A percentile compares a stretch with the other conserved stretches of the same genome.
phyloP scores from a whole-genome alignment of 1,140 invertebrate genomes.

The Antheraea mylitta region DNA sequence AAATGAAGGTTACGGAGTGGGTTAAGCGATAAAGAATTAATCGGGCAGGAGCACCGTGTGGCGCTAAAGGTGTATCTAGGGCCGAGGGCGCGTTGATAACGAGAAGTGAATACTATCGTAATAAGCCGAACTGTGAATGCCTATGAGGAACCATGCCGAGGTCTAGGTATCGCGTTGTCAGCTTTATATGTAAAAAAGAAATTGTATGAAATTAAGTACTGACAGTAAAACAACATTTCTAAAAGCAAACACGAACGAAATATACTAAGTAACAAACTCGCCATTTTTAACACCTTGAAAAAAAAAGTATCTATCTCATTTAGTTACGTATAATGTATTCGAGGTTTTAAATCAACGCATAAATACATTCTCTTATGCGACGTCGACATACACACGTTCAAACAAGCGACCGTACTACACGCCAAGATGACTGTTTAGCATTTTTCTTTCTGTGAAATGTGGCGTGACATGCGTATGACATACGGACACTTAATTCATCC shows the following conservation, averaged over 20 bases:
- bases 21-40: too few relatives aligned
- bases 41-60: too few relatives aligned
- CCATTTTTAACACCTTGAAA: background rate
- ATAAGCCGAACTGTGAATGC: too few relatives aligned
- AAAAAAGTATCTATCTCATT: background rate
- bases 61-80: too few relatives aligned
- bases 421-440: slow-evolving; percentile 11
- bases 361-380: background rate
- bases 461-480: slow-evolving; percentile 1
- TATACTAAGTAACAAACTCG: background rate
- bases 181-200: too few relatives aligned
- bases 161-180: too few relatives aligned
- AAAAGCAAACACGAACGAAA: background rate
- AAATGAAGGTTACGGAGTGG: too few relatives aligned
- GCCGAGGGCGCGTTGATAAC: too few relatives aligned
- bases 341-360: background rate
- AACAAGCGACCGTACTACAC: slow-evolving; percentile 9
- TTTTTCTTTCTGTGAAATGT: slow-evolving; percentile 13
- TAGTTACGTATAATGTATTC: background rate
- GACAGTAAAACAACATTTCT: too few relatives aligned
- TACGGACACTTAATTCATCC: background rate
- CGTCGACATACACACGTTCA: background rate
- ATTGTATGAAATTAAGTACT: too few relatives aligned
- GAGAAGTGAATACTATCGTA: too few relatives aligned
- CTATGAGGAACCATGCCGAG: too few relatives aligned